Percentiles rank a stretch among this genome's conserved stretches.
These are phyloP conservation scores for Vipera latastei DNA, from an alignment of 2,797 vertebrate species.

Conservation along the genomic window DNA sequence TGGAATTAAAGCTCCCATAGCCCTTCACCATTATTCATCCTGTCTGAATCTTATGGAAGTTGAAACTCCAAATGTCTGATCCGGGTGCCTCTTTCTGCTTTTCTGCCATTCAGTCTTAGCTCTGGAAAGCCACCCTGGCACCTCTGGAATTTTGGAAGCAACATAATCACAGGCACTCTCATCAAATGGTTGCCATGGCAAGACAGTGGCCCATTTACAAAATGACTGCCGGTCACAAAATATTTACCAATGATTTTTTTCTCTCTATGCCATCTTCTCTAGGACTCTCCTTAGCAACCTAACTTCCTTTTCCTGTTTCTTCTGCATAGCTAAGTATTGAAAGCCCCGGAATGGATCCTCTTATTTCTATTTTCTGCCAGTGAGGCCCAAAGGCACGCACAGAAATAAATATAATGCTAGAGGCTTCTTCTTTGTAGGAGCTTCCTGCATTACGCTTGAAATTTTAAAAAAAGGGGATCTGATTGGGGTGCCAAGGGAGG, in stretches of 20 bases:
- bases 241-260: neutral
- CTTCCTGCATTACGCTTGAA: neutral
- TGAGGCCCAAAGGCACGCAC: neutral
- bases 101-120: neutral
- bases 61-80: neutral
- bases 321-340: neutral
- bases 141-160: neutral
- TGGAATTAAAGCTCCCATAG: neutral
- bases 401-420: neutral
- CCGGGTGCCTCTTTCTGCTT: neutral
- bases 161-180: neutral
- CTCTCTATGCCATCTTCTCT: neutral
- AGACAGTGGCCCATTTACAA: neutral
- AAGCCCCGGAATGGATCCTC: neutral
- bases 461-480: neutral
- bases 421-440: neutral
- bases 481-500: neutral
- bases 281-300: neutral
- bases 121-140: too few species aligned
- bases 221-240: neutral
- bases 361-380: neutral
- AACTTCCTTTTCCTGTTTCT: neutral
- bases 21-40: neutral
- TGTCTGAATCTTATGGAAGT: too few species aligned
- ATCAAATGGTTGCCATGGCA: neutral